Evolutionary conservation across 2,113 vertebrate species (phyloP), one percentile per base, ranked within the genome.

Genomic region (Marcusenius ussheri): DNA sequence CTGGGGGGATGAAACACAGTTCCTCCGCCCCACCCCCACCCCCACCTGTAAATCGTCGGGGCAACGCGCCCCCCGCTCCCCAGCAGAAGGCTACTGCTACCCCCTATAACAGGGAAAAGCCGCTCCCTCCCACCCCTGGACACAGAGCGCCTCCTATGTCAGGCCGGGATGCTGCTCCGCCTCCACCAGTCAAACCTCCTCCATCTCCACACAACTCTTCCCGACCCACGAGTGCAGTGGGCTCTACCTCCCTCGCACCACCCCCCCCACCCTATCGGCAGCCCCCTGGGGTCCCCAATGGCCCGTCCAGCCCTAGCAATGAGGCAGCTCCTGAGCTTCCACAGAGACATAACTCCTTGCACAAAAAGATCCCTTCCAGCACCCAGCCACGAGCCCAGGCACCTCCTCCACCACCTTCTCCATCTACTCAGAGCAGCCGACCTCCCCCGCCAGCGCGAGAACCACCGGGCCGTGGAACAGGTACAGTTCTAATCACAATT

Each of bases 281-380:
- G 31, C 95, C 96, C 0, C 96, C 96, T 0, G 89, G 95, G 4
- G 92, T 96, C 90, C 95, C 97, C 93, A 98, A 98, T 2, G 97
- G 98, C 88, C 97, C 97, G 15, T 95, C 96, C 83, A 97, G 96
- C 90, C 95, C 97, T n/a, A 93, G 95, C 3, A 92, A 91, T 0
- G 97, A 98, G 53, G 94, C 94, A 0, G 97, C 98, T 56, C 98
- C 98, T 0, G 97, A 98, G 95, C 97, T 99, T 89, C 98, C 98
- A 0, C 97, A 97, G 95, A 97, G 98, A 94, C 97, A 98, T 93
- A 99, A 99, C 94, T 99, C 98, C 42, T 96, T 99, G 94, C 97
- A 97, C 95, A 97, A 97, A 90, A 96, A 97, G 56, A 95, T 95
- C 83, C 93, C 96, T 1, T 96, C 97, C 0, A 96, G 96, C 91